phyloP scores from a whole-genome alignment of 2,888 invertebrate species.

The Acleris literana region DNA sequence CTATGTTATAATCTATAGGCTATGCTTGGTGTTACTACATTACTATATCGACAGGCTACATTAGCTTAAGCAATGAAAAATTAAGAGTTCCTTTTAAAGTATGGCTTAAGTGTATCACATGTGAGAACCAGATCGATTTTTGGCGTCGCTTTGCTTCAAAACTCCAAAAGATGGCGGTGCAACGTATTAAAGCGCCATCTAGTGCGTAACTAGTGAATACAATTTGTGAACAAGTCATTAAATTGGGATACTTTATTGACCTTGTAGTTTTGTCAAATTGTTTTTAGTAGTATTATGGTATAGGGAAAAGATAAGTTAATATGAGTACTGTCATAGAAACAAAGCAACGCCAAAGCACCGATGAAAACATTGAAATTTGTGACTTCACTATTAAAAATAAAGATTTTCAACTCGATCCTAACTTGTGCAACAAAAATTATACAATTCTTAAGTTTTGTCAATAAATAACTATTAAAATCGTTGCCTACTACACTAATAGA shows the following conservation, averaged over 20 bases:
- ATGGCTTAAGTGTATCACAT: conserved; percentile 36
- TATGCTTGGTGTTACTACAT: conserved; percentile 81
- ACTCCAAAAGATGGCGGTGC: conserved; percentile 8
- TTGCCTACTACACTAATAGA: no score
- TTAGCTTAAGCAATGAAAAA: conserved; percentile 65
- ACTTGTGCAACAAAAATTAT: conserved; percentile 14
- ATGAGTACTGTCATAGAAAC: background rate
- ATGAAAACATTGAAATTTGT: conserved; percentile 5
- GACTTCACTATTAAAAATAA: conserved; percentile 4
- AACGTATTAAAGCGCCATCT: no score
- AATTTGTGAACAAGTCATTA: no score
- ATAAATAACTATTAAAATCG: no score
- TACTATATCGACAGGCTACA: conserved; percentile 58
- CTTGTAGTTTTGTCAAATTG: no score
- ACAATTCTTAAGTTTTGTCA: background rate
- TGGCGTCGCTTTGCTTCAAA: conserved; percentile 4
- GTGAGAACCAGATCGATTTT: conserved; percentile 14
- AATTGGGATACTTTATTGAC: no score
- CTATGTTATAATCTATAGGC: conserved; percentile 76
- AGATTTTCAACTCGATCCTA: background rate
- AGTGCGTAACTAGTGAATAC: no score
- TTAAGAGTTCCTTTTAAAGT: conserved; percentile 44
- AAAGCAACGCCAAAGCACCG: conserved; percentile 3
- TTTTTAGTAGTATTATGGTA: no score
- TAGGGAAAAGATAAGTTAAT: no score